These are phyloP conservation scores for Pocillopora verrucosa DNA, from an alignment of 64 coral and sea anemone genomes.

Conservation along the genomic window DNA sequence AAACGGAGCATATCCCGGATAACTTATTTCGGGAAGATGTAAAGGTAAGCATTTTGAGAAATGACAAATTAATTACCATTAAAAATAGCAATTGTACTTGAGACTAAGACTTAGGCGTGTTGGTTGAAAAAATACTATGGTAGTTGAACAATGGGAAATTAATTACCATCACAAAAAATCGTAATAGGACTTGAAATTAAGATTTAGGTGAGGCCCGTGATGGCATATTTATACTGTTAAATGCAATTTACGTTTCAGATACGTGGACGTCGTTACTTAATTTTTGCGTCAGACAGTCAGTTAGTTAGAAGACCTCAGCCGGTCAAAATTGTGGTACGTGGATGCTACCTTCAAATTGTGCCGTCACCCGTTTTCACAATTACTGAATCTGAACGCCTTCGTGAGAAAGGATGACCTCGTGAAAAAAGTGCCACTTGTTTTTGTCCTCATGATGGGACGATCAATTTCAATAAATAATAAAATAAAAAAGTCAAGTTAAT, in stretches of 20 bases:
- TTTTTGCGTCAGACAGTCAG: conserved; percentile 37
- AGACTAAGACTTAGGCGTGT: too few relatives aligned
- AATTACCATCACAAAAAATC: neutral
- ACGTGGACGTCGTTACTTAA: conserved; percentile 29
- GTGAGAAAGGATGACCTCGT: conserved; percentile 13
- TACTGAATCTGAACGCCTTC: conserved; percentile 39
- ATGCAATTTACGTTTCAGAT: conserved; percentile 18
- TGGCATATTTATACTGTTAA: neutral
- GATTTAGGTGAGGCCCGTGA: neutral
- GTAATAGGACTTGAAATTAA: neutral
- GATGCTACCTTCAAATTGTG: conserved; percentile 56
- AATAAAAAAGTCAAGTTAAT: too few relatives aligned
- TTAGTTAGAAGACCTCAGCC: neutral
- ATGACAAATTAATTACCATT: neutral
- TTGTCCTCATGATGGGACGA: conserved; percentile 35
- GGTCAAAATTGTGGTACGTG: conserved; percentile 42
- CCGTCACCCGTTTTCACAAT: conserved; percentile 36
- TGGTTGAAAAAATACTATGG: too few relatives aligned
- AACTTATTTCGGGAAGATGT: conserved; percentile 28
- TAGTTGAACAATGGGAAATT: too few relatives aligned
- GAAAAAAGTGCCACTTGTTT: conserved; percentile 39
- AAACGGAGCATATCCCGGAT: conserved; percentile 30
- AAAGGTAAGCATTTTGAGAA: conserved; percentile 11
- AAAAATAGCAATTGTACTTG: too few relatives aligned
- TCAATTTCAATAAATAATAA: too few relatives aligned